phyloP scores from a whole-genome alignment of 1,140 invertebrate genomes.

The Drosophila kepulauana region DNA sequence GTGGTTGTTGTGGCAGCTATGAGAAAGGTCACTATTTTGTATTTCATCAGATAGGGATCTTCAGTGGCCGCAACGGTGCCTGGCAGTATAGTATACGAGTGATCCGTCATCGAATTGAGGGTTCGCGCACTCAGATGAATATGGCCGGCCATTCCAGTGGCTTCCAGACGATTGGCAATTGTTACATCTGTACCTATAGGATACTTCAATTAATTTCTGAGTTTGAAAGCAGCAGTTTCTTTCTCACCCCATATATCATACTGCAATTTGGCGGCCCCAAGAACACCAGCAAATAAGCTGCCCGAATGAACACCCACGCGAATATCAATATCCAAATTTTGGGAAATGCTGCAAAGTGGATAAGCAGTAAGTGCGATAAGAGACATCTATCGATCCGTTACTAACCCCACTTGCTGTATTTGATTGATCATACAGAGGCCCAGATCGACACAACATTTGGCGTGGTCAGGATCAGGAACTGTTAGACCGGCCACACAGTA shows the following conservation, averaged over 20 bases:
- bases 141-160: constrained; percentile 93
- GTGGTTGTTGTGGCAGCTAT: constrained; percentile 84
- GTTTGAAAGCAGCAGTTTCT: neutral
- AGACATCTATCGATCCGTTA: neutral
- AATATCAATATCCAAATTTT: constrained; percentile 96
- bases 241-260: constrained; percentile 97
- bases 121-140: constrained; percentile 94
- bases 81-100: constrained; percentile 83
- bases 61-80: constrained; percentile 88
- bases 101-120: constrained; percentile 87
- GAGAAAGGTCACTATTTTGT: constrained; percentile 90
- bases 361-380: neutral
- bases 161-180: constrained; percentile 97
- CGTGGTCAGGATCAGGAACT: constrained; percentile 90
- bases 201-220: neutral
- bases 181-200: constrained; percentile 89
- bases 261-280: constrained; percentile 97
- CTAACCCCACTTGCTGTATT: constrained; percentile 90
- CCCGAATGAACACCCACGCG: constrained; percentile 97
- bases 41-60: constrained; percentile 88
- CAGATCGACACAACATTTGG: constrained; percentile 93
- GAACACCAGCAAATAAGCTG: constrained; percentile 94
- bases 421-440: constrained; percentile 96
- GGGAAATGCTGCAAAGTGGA: constrained; percentile 86
- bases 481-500: constrained; percentile 96